Evolutionary conservation across 2,113 vertebrate genomes (phyloP).

Genomic region (Cygnus atratus): DNA sequence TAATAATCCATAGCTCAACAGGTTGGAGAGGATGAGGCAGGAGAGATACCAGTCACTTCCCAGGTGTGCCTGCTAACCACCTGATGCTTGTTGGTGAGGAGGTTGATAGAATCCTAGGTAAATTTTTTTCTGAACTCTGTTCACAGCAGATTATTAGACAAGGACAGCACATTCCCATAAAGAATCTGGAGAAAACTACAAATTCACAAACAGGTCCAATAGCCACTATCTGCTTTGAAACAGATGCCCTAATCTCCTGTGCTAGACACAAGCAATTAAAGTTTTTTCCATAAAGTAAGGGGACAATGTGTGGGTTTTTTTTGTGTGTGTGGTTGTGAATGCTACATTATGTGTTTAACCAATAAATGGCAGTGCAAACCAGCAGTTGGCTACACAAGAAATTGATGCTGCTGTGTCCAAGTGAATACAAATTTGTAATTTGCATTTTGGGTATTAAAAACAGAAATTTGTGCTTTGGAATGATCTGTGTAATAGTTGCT

Average conservation of each 20-base stretch:
- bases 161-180: background rate
- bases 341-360: background rate
- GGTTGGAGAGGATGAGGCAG: background rate
- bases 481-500: background rate
- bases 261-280: background rate
- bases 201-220: background rate
- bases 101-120: background rate
- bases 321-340: background rate
- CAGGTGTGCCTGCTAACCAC: background rate
- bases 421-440: background rate
- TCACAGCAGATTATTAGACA: background rate
- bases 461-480: background rate
- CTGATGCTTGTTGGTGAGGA: background rate
- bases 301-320: background rate
- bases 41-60: background rate
- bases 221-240: background rate
- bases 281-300: background rate
- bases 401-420: background rate
- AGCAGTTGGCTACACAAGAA: background rate
- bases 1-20: background rate
- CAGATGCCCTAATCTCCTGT: background rate
- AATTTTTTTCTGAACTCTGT: background rate
- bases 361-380: background rate
- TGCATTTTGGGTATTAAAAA: background rate
- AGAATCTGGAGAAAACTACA: background rate